These are phyloP conservation scores for Rynchops niger DNA, from an alignment of 2,113 vertebrate genomes.

Conservation along the genomic window DNA sequence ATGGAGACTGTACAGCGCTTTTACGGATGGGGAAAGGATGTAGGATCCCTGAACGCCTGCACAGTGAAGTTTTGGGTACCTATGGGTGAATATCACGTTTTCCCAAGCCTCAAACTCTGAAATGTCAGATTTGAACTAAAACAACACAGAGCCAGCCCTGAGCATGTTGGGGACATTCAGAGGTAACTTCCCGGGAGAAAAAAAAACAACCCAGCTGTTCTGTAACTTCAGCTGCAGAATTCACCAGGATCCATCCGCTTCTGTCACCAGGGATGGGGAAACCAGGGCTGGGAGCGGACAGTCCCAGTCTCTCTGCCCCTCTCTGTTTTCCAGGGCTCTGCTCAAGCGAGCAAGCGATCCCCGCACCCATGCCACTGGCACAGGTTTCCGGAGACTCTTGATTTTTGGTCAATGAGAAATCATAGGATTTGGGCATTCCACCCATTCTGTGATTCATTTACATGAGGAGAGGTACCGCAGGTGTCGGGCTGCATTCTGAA, in stretches of 20 bases:
- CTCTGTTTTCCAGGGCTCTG: background rate
- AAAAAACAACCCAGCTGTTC: background rate
- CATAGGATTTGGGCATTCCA: background rate
- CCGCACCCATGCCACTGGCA: background rate
- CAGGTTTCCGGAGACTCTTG: background rate
- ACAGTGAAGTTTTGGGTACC: background rate
- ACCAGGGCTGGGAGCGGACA: background rate
- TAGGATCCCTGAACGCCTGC: background rate
- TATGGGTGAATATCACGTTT: rapidly evolving
- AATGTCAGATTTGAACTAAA: background rate
- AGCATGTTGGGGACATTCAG: background rate
- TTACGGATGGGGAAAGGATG: background rate
- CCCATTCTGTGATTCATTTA: background rate
- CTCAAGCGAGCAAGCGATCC: background rate
- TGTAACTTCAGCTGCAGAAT: background rate
- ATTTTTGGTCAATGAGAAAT: background rate
- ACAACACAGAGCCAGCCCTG: background rate
- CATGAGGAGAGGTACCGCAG: background rate
- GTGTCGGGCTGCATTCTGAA: background rate
- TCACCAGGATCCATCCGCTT: background rate
- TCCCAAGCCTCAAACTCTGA: background rate
- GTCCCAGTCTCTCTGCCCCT: background rate
- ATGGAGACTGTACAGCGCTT: background rate
- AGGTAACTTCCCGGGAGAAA: background rate
- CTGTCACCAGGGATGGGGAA: background rate